Percentiles rank a stretch among this genome's conserved stretches.
Conservation (phyloP, 2,888 invertebrate genomes). For the Leptarthrus brevirostris region DNA sequence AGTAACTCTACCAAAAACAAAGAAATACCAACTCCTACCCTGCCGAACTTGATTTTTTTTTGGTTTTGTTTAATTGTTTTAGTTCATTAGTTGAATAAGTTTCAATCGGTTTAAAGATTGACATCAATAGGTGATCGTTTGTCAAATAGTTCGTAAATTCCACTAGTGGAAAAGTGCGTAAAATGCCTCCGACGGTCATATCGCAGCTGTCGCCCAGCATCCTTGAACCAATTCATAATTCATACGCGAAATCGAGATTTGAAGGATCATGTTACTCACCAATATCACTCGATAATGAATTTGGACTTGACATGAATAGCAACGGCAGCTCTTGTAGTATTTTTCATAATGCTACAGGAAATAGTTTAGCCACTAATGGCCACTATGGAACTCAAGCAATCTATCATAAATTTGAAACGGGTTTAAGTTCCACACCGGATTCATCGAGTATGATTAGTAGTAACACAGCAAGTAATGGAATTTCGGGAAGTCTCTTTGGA, state of each 20-base stretch:
- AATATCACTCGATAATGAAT: conserved; percentile 20
- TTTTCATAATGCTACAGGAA: background rate
- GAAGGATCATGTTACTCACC: conserved; percentile 28
- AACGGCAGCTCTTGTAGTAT: background rate
- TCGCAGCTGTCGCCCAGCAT: conserved; percentile 48
- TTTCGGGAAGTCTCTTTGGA: background rate
- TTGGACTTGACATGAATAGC: background rate
- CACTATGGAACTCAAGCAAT: conserved; percentile 7
- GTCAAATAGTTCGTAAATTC: no score
- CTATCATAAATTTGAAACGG: conserved; percentile 25
- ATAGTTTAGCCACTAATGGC: background rate
- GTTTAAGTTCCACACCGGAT: background rate
- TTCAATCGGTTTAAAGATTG: no score
- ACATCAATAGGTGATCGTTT: no score
- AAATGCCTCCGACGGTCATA: conserved; percentile 50
- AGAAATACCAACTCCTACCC: conserved; percentile 7
- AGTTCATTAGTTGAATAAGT: no score
- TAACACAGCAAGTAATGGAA: conserved; percentile 9
- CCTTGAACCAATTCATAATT: conserved; percentile 29
- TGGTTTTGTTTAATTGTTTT: background rate
- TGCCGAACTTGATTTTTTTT: background rate
- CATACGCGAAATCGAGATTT: conserved; percentile 47
- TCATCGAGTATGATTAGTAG: background rate
- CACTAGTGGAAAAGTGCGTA: no score
- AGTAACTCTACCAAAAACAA: conserved; percentile 28